Conservation (phyloP, 2,113 vertebrate genomes). For the Chloroceryle aenea region DNA sequence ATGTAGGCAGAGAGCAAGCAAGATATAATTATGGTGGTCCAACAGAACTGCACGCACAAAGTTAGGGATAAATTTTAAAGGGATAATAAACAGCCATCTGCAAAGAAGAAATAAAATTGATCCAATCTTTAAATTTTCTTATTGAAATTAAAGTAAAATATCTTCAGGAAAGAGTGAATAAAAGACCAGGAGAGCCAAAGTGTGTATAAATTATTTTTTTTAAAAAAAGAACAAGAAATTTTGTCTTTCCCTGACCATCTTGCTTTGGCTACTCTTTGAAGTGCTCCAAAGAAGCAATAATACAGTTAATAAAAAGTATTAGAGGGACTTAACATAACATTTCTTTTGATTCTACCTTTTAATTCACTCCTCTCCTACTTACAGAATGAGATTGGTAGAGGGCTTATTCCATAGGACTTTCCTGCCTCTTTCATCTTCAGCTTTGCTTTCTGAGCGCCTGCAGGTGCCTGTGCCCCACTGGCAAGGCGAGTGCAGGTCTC, state of each 20-base stretch:
- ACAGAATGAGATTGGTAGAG: slow-evolving; percentile 73
- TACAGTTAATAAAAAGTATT: neutral
- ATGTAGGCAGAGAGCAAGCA: neutral
- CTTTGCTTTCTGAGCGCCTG: slow-evolving; percentile 79
- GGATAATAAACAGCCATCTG: slow-evolving; percentile 9
- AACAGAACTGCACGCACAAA: neutral
- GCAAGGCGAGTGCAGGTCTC: slow-evolving; percentile 79
- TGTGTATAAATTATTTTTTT: neutral
- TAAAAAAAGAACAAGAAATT: neutral
- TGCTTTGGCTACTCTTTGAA: neutral
- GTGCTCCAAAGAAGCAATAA: neutral
- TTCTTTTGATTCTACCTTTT: slow-evolving; percentile 49
- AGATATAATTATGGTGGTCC: neutral
- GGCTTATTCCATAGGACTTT: slow-evolving; percentile 63
- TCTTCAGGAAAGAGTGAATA: slow-evolving; percentile 19
- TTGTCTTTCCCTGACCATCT: neutral
- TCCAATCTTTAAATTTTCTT: neutral
- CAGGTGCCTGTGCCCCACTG: slow-evolving; percentile 80
- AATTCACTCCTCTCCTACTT: slow-evolving; percentile 46
- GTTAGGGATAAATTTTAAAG: slow-evolving; percentile 36
- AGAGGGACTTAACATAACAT: slow-evolving; percentile 11
- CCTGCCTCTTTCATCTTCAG: slow-evolving; percentile 81
- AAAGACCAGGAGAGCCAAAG: neutral
- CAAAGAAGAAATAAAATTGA: slow-evolving; percentile 23
- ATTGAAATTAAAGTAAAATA: slow-evolving; percentile 29